Evolutionary conservation across 2,113 vertebrate genomes (phyloP).

Genomic region (Ophthalmolycus amberensis): DNA sequence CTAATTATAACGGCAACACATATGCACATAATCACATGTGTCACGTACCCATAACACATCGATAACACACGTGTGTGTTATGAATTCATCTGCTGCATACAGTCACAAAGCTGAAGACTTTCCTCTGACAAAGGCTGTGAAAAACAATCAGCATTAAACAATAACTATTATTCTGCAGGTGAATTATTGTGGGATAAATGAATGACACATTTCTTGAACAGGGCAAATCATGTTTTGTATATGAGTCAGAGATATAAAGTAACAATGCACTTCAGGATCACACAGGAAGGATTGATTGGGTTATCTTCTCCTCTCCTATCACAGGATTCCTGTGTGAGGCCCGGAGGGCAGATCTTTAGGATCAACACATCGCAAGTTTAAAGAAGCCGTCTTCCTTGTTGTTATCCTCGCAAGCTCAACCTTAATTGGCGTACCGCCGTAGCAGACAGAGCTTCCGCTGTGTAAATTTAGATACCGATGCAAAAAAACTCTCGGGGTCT

Average conservation of each 20-base stretch:
- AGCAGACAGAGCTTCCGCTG: conserved; percentile 31
- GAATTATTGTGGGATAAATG: conserved; percentile 9
- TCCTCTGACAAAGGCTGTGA: conserved; percentile 31
- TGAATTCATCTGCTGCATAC: background rate
- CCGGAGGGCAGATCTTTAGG: conserved; percentile 17
- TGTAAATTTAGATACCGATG: conserved; percentile 59
- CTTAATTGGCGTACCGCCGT: conserved; percentile 52
- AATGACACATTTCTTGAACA: conserved; percentile 2
- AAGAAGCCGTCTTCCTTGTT: conserved; percentile 31
- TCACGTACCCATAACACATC: background rate
- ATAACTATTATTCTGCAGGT: conserved; percentile 4
- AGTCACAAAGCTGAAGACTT: background rate
- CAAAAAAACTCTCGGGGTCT: conserved; percentile 44
- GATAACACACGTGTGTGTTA: background rate
- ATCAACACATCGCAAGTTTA: conserved; percentile 32
- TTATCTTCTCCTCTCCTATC: background rate
- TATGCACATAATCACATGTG: background rate
- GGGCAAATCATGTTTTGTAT: background rate
- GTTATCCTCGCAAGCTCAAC: conserved; percentile 36
- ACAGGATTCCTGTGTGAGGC: background rate
- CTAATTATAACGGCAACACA: background rate
- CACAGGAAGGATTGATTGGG: conserved; percentile 3
- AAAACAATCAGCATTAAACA: conserved; percentile 33
- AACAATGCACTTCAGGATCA: background rate
- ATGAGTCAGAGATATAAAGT: background rate